Evolutionary conservation across 2,113 vertebrate genomes (phyloP).

Genomic region (Sapayoa aenigma): DNA sequence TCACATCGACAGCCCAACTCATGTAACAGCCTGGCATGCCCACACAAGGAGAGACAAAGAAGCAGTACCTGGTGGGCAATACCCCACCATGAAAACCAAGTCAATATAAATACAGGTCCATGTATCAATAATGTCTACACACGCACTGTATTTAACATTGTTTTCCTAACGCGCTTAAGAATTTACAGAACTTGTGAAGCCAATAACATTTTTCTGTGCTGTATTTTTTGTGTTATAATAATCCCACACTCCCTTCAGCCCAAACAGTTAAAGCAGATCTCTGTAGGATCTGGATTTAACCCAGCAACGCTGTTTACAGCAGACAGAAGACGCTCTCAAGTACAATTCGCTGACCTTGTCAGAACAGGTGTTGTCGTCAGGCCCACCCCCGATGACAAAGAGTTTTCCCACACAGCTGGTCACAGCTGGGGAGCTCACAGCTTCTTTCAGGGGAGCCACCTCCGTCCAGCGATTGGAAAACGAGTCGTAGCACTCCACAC

Average conservation of each 20-base stretch:
- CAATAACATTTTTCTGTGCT: neutral
- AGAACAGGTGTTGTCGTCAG: constrained; percentile 94
- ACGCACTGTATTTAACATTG: no score
- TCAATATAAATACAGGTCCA: neutral
- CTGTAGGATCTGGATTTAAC: neutral
- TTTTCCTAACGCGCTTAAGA: neutral
- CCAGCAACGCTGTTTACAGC: neutral
- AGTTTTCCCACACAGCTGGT: constrained; percentile 91
- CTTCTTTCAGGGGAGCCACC: constrained; percentile 93
- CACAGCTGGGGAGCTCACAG: constrained; percentile 94
- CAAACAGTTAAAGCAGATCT: neutral
- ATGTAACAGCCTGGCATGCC: neutral
- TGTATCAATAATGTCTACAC: neutral
- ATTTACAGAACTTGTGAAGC: neutral
- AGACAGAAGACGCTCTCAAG: neutral
- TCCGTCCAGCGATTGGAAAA: constrained; percentile 98
- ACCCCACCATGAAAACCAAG: neutral
- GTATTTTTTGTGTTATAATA: neutral
- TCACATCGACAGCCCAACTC: neutral
- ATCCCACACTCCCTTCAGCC: neutral
- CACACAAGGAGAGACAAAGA: neutral
- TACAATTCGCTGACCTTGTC: constrained; percentile 84
- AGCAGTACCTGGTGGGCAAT: neutral
- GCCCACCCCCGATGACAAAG: constrained; percentile 94
- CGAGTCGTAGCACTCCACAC: constrained; percentile 94